These are phyloP conservation scores for Muschampia staudingeri DNA, from an alignment of 2,888 invertebrate genomes.

Conservation along the genomic window DNA sequence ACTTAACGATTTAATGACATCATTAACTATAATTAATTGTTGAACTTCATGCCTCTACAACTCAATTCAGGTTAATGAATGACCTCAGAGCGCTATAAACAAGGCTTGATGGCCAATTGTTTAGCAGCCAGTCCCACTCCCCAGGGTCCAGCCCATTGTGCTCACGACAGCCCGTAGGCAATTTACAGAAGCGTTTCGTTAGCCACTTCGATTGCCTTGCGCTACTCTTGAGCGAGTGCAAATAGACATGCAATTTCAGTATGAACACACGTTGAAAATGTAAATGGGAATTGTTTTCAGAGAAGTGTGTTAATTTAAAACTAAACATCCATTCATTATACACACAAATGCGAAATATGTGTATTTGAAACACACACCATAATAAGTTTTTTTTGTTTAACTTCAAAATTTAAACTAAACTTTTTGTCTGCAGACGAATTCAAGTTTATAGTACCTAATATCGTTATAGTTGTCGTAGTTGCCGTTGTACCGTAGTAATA, in stretches of 20 bases:
- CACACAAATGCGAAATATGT: no score
- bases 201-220: conserved; percentile 28
- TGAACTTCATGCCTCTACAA: conserved; percentile 29
- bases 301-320: no score
- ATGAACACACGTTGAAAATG: background rate
- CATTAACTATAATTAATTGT: conserved; percentile 15
- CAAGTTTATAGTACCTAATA: background rate
- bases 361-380: background rate
- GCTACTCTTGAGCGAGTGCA: conserved; percentile 9
- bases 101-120: conserved; percentile 43
- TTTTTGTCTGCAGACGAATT: background rate
- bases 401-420: background rate
- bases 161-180: conserved; percentile 26
- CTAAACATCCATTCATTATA: no score
- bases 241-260: conserved; percentile 17
- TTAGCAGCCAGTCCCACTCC: conserved; percentile 33
- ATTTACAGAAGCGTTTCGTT: conserved; percentile 27
- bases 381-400: background rate
- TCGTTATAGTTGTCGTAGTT: no score
- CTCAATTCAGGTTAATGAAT: conserved; percentile 42
- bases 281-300: background rate
- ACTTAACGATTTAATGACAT: conserved; percentile 17
- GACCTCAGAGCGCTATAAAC: conserved; percentile 29
- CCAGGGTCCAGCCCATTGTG: conserved; percentile 31
- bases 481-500: no score